Evolutionary conservation across 1,140 invertebrate genomes (phyloP).

Genomic region (Colletes latitarsis): DNA sequence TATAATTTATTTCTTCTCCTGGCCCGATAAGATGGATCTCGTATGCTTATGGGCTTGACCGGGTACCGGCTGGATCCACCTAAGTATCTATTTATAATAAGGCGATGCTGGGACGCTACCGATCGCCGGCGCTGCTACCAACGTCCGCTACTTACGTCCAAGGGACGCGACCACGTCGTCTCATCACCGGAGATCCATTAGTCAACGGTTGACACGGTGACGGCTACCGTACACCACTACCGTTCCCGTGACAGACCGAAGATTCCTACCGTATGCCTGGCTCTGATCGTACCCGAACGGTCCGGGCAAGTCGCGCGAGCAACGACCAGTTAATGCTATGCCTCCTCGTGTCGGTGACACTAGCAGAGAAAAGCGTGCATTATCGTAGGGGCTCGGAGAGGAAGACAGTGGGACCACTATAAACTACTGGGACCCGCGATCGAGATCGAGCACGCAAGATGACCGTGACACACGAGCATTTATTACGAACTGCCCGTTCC

Average conservation of each 20-base stretch:
- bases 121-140: constrained; percentile 50
- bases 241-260: constrained; percentile 63
- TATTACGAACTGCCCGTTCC: constrained; percentile 48
- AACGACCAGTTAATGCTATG: constrained; percentile 79
- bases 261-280: constrained; percentile 24
- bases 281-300: constrained; percentile 44
- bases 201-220: constrained; percentile 76
- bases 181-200: constrained; percentile 76
- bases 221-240: constrained; percentile 71
- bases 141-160: constrained; percentile 54
- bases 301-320: constrained; percentile 64
- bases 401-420: constrained; percentile 51
- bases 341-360: constrained; percentile 65
- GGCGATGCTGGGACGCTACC: constrained; percentile 53
- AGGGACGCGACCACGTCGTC: constrained; percentile 67
- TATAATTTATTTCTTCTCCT: constrained; percentile 60
- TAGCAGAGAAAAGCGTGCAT: constrained; percentile 61
- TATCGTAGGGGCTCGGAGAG: constrained; percentile 48
- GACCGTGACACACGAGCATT: constrained; percentile 60
- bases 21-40: constrained; percentile 70
- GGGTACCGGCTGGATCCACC: constrained; percentile 48
- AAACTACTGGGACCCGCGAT: constrained; percentile 49
- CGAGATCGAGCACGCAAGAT: constrained; percentile 62
- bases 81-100: constrained; percentile 75
- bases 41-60: constrained; percentile 36